Percentiles rank a stretch among this genome's conserved stretches.
phyloP scores from a whole-genome alignment of 2,113 vertebrate genomes.

The Mustelus asterias region DNA sequence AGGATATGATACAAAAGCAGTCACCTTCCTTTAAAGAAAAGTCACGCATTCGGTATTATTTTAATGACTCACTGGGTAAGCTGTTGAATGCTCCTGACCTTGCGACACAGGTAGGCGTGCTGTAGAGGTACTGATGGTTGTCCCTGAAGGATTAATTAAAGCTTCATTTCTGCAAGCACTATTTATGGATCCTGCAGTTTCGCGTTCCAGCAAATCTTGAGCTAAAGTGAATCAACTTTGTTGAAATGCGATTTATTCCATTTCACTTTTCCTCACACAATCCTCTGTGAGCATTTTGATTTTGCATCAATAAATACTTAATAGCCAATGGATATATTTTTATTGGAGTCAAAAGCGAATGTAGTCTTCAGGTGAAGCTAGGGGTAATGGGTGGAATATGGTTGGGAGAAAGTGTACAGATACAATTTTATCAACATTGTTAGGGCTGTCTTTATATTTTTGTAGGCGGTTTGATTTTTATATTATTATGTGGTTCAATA shows the following conservation, averaged over 20 bases:
- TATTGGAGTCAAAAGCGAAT: not conserved
- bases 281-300: not conserved
- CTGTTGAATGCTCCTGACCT: not conserved
- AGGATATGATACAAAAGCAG: not conserved
- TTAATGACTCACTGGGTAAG: not conserved
- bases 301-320: not conserved
- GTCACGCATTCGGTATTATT: not conserved
- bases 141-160: constrained; percentile 30
- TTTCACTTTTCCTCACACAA: not conserved
- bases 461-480: not conserved
- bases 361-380: not conserved
- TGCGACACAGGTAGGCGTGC: not conserved
- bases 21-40: not conserved
- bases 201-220: not conserved
- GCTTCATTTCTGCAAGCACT: not conserved
- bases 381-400: not conserved
- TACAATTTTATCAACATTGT: not conserved
- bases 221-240: not conserved
- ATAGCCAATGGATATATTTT: not conserved
- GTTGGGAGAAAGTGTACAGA: not conserved
- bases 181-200: not conserved
- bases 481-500: not conserved
- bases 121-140: not conserved
- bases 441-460: not conserved
- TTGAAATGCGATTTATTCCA: not conserved